A percentile compares a stretch with the other conserved stretches of the same genome.
These are phyloP conservation scores for Patella pellucida DNA, from an alignment of 2,888 invertebrate genomes.

Conservation along the genomic window DNA sequence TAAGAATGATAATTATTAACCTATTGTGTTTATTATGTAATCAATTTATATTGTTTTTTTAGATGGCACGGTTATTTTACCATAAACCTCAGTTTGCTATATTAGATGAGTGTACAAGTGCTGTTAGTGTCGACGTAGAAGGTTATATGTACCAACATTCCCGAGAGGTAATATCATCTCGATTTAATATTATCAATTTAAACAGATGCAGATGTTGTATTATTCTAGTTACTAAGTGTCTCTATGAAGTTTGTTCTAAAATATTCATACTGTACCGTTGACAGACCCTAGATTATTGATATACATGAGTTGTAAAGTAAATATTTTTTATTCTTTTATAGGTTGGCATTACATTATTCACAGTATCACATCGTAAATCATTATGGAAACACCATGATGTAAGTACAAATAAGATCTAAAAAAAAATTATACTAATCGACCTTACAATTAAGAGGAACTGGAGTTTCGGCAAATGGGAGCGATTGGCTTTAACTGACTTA, in stretches of 20 bases:
- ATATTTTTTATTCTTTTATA: constrained; percentile 42
- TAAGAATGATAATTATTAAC: no score
- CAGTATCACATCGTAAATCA: constrained; percentile 96
- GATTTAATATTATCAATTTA: not conserved
- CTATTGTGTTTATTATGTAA: no score
- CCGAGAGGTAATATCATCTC: constrained; percentile 74
- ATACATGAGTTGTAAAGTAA: no score
- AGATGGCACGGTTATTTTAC: constrained; percentile 97
- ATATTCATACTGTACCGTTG: no score
- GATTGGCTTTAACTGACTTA: no score
- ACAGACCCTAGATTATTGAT: no score
- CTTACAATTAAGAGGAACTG: no score
- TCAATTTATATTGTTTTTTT: constrained; percentile 17
- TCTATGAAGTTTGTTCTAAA: no score
- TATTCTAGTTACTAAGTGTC: no score
- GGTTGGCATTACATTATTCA: constrained; percentile 90
- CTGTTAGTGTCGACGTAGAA: constrained; percentile 98
- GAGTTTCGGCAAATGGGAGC: no score
- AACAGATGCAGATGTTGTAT: no score
- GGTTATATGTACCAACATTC: constrained; percentile 97
- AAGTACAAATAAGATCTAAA: constrained; percentile 36
- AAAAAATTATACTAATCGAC: no score
- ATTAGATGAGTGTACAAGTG: constrained; percentile 98
- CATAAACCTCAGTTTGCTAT: constrained; percentile 99
- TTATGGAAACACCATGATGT: constrained; percentile 97